Base-by-base conservation (phyloP, 2,797 vertebrate species). In the Myotis planiceps region DNA sequence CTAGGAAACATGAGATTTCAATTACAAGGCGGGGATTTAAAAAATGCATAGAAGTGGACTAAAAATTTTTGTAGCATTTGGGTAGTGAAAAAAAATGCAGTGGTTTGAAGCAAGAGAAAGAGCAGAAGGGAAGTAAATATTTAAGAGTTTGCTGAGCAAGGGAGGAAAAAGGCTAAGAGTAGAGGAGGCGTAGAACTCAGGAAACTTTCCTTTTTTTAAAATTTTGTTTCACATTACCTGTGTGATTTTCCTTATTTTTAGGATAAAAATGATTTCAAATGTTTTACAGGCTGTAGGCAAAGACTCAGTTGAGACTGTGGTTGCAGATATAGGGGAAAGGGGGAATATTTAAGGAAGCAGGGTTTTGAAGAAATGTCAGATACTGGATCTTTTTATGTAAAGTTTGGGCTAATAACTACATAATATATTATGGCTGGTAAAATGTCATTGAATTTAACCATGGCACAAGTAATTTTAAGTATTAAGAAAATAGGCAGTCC, bases 381-480 rank as follows among this genome's bases (percentile, higher is more conserved):
- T 34, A 75, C 23, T 74, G 25, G 7, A 53, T 68, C n/a, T 71
- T 94, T 97, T 34, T 82, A 9, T 82, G 14, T 42, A 76, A 72
- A 95, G 7, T 58, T 72, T 82, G 19, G 12, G 27, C 16, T 47
- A 78, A 69, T 85, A 55, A 58, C 21, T 58, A 69, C 37, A n/a
- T 32, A 63, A 16, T 75, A 23, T 34, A 58, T 89, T 71, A 83
- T 80, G 18, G 16, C 39, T 66, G 37, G 81, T 76, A 83, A 85
- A 58, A 58, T 87, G 39, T 88, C 42, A 91, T 58, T 75, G 91
- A 80, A 83, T 80, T 80, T 89, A 88, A 89, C 25, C 21, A 75
- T 66, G 66, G 72, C 29, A 55, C 12, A 39, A 72, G 29, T 79
- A 60, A 87, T 93, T 94, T 88, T 72, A 96, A 91, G 12, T 16